A percentile compares a stretch with the other conserved stretches of the same genome.
These are phyloP conservation scores for Falco berigora DNA, from an alignment of 2,797 vertebrate genomes.

Conservation along the genomic window DNA sequence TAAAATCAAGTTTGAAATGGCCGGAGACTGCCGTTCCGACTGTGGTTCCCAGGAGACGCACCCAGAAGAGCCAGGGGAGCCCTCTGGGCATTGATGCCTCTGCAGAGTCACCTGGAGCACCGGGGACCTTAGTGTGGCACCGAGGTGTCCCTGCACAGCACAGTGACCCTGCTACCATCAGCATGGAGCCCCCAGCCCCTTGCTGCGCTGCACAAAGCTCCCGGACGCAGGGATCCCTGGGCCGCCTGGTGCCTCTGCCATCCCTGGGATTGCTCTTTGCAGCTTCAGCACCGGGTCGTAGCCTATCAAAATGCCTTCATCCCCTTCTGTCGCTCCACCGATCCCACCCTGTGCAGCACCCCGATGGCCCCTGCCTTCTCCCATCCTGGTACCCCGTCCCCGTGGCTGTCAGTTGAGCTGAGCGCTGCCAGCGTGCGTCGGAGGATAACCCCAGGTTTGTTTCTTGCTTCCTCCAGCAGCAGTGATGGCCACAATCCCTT, in stretches of 20 bases:
- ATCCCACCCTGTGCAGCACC: neutral
- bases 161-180: neutral
- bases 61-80: neutral
- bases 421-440: rapidly evolving
- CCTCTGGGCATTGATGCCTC: neutral
- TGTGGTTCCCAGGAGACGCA: neutral
- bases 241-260: neutral
- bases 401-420: neutral
- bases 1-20: neutral
- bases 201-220: rapidly evolving
- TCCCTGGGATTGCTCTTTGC: neutral
- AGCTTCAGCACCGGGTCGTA: rapidly evolving
- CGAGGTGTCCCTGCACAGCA: neutral
- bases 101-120: neutral
- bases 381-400: neutral
- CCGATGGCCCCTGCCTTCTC: neutral
- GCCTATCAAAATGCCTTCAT: neutral
- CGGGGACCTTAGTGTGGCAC: neutral
- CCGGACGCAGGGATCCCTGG: rapidly evolving
- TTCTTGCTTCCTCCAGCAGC: neutral
- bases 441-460: neutral
- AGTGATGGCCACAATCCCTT: neutral
- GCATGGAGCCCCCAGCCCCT: neutral
- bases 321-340: neutral
- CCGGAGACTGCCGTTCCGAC: neutral